Evolutionary conservation across 2,113 vertebrate genomes (phyloP).

Genomic region (Bufo gargarizans): DNA sequence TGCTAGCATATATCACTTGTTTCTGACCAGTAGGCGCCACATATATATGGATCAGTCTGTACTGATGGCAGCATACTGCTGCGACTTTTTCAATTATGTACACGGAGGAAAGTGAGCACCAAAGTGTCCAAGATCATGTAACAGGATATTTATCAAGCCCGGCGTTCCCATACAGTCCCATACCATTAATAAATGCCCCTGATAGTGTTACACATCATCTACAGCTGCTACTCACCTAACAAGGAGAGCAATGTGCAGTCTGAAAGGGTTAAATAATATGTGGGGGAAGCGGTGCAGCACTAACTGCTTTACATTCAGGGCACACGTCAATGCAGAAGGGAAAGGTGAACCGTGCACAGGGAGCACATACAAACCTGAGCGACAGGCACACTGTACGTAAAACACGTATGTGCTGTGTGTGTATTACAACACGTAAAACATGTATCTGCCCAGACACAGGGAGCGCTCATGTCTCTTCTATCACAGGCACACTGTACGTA

Average conservation of each 20-base stretch:
- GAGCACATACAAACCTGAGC: not conserved
- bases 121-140: not conserved
- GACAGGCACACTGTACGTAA: no score
- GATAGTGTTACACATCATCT: no score
- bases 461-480: no score
- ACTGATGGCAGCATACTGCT: not conserved
- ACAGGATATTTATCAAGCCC: not conserved
- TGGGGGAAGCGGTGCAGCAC: slow-evolving; percentile 2
- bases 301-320: slow-evolving; percentile 38
- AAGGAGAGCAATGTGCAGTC: not conserved
- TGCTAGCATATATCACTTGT: not conserved
- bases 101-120: not conserved
- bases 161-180: no score
- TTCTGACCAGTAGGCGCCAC: not conserved
- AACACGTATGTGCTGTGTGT: no score
- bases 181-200: no score
- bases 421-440: no score
- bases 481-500: no score
- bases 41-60: not conserved
- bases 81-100: no score
- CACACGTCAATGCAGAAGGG: slow-evolving; percentile 35
- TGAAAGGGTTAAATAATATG: slow-evolving; percentile 22
- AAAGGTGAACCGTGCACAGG: slow-evolving; percentile 1
- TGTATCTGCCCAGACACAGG: no score
- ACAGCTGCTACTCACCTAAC: not conserved